Percentiles rank a stretch among this genome's conserved stretches.
Evolutionary conservation across 2,113 vertebrate genomes (phyloP).

Genomic region (Dunckerocampus dactyliophorus): DNA sequence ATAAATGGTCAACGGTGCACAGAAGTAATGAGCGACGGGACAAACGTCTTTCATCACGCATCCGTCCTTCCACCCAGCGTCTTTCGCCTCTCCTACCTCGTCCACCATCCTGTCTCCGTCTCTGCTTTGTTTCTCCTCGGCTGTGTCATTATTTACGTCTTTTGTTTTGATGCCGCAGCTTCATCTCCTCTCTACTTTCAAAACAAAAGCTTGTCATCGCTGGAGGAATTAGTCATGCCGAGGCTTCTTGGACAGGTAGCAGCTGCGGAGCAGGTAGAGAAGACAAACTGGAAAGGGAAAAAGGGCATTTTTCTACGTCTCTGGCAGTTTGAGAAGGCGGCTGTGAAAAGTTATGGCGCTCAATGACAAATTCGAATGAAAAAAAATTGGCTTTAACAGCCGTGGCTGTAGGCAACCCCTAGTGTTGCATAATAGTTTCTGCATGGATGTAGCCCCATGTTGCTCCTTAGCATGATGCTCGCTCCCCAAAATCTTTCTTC

Average conservation of each 20-base stretch:
- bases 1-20: not conserved
- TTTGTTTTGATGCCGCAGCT: no score
- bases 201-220: constrained; percentile 3
- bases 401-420: no score
- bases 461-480: no score
- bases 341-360: no score
- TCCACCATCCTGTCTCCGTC: constrained; percentile 26
- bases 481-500: not conserved
- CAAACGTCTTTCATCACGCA: not conserved
- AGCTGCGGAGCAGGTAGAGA: constrained; percentile 9
- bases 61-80: not conserved
- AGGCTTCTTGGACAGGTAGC: constrained; percentile 15
- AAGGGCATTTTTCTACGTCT: not conserved
- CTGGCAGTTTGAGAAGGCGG: no score
- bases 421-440: no score
- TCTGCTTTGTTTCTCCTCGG: constrained; percentile 1
- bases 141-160: no score
- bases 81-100: constrained; percentile 14
- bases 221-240: constrained; percentile 13
- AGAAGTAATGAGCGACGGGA: not conserved
- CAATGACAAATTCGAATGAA: no score
- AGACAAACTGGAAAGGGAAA: constrained; percentile 19
- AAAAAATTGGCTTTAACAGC: no score
- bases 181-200: no score
- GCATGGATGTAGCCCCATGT: no score